These are phyloP conservation scores for Nymphalis c-album DNA, from an alignment of 2,888 invertebrate species.

Conservation along the genomic window DNA sequence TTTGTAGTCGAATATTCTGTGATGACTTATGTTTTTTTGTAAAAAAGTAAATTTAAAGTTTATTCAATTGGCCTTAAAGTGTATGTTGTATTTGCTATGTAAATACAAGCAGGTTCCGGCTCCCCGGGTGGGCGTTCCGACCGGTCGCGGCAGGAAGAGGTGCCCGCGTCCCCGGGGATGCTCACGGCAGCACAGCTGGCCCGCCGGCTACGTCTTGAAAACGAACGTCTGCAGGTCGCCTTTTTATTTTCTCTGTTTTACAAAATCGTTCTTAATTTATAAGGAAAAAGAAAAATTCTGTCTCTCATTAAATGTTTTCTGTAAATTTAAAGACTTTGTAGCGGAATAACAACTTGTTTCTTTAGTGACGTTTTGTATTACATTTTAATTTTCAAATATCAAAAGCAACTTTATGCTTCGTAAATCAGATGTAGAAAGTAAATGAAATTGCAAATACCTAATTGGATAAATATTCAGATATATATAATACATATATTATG, in stretches of 20 bases:
- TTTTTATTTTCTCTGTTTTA: slow-evolving; percentile 19
- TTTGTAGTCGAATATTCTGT: no score
- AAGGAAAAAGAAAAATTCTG: slow-evolving; percentile 15
- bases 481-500: neutral
- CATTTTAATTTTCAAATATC: neutral
- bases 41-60: neutral
- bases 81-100: neutral
- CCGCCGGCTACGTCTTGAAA: slow-evolving; percentile 86
- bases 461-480: neutral
- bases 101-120: slow-evolving; percentile 58
- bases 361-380: neutral
- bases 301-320: slow-evolving; percentile 20
- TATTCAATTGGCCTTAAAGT: neutral
- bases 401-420: neutral
- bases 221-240: slow-evolving; percentile 84
- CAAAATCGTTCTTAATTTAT: slow-evolving; percentile 7
- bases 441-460: neutral
- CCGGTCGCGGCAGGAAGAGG: slow-evolving; percentile 72
- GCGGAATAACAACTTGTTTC: slow-evolving; percentile 11
- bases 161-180: slow-evolving; percentile 79
- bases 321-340: slow-evolving; percentile 10
- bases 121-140: slow-evolving; percentile 73
- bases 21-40: no score
- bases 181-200: slow-evolving; percentile 81
- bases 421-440: neutral